Evolutionary conservation across 2,113 vertebrate species (phyloP).

Genomic region (Rhea pennata): DNA sequence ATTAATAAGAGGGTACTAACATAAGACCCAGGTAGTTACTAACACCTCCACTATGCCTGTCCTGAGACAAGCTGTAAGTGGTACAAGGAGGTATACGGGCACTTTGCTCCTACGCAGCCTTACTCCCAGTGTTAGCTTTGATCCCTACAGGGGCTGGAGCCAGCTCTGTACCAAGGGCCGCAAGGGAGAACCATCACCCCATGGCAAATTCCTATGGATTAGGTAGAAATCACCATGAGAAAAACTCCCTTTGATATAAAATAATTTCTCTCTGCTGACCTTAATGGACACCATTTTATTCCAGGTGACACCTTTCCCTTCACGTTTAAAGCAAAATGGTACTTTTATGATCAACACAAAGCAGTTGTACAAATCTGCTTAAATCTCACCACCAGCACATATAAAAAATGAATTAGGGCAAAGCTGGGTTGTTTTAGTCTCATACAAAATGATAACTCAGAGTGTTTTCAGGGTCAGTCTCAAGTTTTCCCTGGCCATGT

Average conservation of each 20-base stretch:
- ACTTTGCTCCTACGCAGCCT: background rate
- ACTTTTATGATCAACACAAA: background rate
- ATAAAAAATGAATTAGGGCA: background rate
- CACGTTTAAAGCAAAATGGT: background rate
- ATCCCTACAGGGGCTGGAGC: background rate
- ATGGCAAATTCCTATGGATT: fast-evolving
- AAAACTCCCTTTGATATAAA: background rate
- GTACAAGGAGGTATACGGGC: fast-evolving
- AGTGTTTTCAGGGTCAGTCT: background rate
- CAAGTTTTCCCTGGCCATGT: background rate
- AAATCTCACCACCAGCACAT: background rate
- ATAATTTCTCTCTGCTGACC: background rate
- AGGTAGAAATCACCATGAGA: background rate
- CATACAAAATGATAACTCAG: background rate
- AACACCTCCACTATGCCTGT: background rate
- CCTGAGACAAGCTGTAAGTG: background rate
- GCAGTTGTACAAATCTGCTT: background rate
- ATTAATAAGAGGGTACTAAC: fast-evolving
- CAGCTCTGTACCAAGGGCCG: background rate
- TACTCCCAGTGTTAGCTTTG: background rate
- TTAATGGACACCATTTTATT: background rate
- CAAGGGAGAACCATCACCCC: background rate
- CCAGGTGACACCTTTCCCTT: background rate
- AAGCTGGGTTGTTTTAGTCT: background rate
- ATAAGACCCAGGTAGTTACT: background rate